A percentile compares a stretch with the other conserved stretches of the same genome.
Evolutionary conservation across 2,888 invertebrate species (phyloP).

Genomic region (Notodromas monacha): DNA sequence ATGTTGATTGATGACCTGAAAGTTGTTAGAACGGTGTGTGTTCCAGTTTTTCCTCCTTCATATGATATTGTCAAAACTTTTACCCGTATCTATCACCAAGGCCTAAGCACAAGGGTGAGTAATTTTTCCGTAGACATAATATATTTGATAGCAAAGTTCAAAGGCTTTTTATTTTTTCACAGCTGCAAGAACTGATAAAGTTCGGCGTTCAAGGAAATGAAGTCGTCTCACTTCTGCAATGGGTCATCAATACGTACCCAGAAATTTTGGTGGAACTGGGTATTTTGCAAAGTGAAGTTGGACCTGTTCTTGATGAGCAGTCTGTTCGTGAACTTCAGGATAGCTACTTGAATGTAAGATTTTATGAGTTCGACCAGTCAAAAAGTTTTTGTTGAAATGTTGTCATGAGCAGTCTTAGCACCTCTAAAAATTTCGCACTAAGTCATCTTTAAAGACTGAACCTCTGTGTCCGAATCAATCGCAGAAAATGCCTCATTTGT

Average conservation of each 20-base stretch:
- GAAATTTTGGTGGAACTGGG: not conserved
- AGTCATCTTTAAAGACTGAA: too few species aligned
- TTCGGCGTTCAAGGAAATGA: conserved; percentile 79
- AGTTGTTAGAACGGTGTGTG: conserved; percentile 57
- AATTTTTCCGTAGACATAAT: not conserved
- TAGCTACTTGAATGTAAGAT: conserved; percentile 33
- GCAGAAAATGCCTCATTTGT: too few species aligned
- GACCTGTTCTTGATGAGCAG: conserved; percentile 38
- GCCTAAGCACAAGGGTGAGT: conserved; percentile 22
- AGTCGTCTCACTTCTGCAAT: conserved; percentile 65
- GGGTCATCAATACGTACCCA: conserved; percentile 67
- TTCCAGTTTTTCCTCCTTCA: conserved; percentile 76
- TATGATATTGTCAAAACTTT: conserved; percentile 72
- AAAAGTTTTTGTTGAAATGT: too few species aligned
- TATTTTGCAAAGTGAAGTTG: conserved; percentile 20
- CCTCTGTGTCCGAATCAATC: too few species aligned
- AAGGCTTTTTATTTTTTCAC: conserved; percentile 8
- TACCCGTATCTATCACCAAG: conserved; percentile 70
- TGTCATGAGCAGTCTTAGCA: too few species aligned
- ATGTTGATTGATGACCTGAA: conserved; percentile 61
- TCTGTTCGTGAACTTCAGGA: conserved; percentile 42
- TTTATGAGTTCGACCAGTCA: too few species aligned
- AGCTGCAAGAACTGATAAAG: conserved; percentile 54
- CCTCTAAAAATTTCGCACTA: too few species aligned
- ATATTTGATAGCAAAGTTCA: not conserved